Evolutionary conservation across 2,888 invertebrate genomes (phyloP), one percentile per base, ranked within the genome.

Genomic region (Sycophila texana): DNA sequence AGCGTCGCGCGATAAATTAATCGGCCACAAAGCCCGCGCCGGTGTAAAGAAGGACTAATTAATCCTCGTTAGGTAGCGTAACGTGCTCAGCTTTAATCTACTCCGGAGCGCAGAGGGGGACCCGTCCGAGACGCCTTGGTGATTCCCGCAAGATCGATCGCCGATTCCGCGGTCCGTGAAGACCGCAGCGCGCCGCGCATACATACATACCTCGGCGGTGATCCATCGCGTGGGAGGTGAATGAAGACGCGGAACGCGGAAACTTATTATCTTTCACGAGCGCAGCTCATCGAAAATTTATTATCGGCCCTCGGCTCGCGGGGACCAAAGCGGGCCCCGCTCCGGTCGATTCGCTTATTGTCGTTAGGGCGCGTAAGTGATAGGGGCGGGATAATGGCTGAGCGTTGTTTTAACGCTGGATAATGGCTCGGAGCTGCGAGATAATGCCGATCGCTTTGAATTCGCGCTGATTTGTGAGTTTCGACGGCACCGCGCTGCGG

Each of bases 61-160:
- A 39, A 80, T 80, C 60, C 79, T 75, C 72, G 72, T 76, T 74
- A 74, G 75, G 67, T 75, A 49, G 67, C 68, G 66, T 58, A 78
- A 73, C 78, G 78, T 61, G 72, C 67, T 10, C 18, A 39, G n/a
- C n/a, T 66, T 58, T 80, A 76, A 76, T 79, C 79, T 60, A 76
- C 61, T 68, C 57, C 4, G n/a, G 57, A 39, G 7, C 55, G 22
- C 20, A 39, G 20, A 16, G 20, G 60, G 39, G 39, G 10, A 0
- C 1, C 10, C 22, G 22, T 14, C 63, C 68, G 58, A 70, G 74
- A 70, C 70, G 51, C 53, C 49, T 51, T 61, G 68, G 61, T 80
- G 76, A 80, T 80, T 80, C 74, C 70, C 73, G 74, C 30, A 74
- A 80, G 77, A 80, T 80, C 77, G 80, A 80, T 80, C 65, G 49